These are phyloP conservation scores for Cryptocheilus praepositus DNA, from an alignment of 2,888 invertebrate genomes.

Conservation along the genomic window DNA sequence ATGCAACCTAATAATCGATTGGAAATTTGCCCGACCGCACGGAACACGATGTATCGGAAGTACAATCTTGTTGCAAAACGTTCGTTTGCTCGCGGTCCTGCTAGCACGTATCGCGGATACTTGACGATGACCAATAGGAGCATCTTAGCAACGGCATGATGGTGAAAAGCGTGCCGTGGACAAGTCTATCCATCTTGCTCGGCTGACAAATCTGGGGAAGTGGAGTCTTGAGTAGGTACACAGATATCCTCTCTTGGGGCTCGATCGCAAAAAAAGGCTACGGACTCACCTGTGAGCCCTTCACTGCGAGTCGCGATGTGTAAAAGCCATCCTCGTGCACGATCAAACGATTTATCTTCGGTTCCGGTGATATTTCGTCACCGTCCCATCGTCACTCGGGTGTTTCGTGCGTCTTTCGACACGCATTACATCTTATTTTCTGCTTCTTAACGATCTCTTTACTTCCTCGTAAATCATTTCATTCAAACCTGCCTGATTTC, in stretches of 20 bases:
- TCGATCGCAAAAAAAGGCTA: constrained; percentile 22
- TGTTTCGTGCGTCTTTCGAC: neutral
- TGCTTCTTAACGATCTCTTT: no score
- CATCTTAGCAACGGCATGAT: neutral
- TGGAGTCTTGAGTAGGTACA: constrained; percentile 20
- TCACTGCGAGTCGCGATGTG: constrained; percentile 3
- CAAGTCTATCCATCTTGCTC: constrained; percentile 52
- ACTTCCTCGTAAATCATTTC: no score
- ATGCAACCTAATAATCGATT: no score
- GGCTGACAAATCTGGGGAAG: constrained; percentile 42
- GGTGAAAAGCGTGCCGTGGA: constrained; percentile 45
- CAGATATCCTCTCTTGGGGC: constrained; percentile 30
- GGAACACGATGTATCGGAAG: no score
- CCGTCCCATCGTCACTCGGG: neutral
- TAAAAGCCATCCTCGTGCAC: constrained; percentile 15
- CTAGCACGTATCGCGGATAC: constrained; percentile 1
- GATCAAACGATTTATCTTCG: constrained; percentile 27
- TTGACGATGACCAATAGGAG: constrained; percentile 26
- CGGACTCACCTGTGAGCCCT: constrained; percentile 13
- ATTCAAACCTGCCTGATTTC: no score
- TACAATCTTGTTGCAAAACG: constrained; percentile 17
- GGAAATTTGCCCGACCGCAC: no score
- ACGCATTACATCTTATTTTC: no score
- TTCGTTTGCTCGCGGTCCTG: neutral
- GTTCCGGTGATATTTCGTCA: neutral